These are phyloP conservation scores for Trichechus manatus DNA, from an alignment of 2,113 vertebrate genomes.

Conservation along the genomic window DNA sequence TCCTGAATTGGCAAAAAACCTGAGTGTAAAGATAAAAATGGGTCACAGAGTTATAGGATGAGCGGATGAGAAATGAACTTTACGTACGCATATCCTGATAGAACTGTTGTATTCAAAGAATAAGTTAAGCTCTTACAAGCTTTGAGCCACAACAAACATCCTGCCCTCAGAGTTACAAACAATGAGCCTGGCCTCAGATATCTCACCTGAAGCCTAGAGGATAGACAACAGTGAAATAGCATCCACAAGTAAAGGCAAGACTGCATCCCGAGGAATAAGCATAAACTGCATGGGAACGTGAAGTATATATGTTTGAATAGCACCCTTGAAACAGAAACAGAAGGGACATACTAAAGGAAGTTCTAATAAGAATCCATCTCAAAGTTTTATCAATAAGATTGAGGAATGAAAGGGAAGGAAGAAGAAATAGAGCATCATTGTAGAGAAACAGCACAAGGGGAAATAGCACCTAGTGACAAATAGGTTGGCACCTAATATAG, in stretches of 20 bases:
- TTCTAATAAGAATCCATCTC: neutral
- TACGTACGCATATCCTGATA: neutral
- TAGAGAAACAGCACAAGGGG: neutral
- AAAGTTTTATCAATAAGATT: neutral
- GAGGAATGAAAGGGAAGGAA: neutral
- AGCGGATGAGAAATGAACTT: neutral
- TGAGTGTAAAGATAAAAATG: neutral
- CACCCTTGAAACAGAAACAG: neutral
- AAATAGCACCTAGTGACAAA: neutral
- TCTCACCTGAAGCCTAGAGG: neutral
- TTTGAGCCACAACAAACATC: neutral
- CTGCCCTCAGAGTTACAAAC: neutral
- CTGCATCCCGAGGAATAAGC: neutral
- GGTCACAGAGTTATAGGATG: neutral
- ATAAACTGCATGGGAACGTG: neutral
- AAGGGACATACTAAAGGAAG: neutral
- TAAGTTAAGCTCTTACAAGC: neutral
- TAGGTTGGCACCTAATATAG: no score
- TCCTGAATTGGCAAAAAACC: neutral
- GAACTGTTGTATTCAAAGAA: neutral
- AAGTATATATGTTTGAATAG: neutral
- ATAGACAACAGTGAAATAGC: neutral
- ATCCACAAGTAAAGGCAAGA: neutral
- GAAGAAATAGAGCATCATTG: neutral
- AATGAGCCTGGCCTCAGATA: neutral